These are phyloP conservation scores for Anthoscopus minutus DNA, from an alignment of 2,113 vertebrate species.

Conservation along the genomic window DNA sequence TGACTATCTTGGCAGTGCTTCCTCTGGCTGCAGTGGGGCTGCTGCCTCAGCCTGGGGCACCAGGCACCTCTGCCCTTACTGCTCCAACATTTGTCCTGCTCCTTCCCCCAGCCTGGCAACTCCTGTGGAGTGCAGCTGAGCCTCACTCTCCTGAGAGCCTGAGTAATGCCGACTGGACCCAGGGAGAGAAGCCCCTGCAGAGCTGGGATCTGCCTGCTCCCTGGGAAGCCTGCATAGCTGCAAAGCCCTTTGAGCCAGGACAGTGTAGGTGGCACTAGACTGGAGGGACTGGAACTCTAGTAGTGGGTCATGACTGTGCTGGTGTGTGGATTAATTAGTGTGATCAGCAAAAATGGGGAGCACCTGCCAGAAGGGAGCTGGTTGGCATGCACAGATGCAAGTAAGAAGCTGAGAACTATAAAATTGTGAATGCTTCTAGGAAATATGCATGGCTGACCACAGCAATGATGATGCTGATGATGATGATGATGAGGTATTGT, in stretches of 20 bases:
- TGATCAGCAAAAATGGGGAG: neutral
- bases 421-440: neutral
- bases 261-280: neutral
- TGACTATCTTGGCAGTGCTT: accelerated
- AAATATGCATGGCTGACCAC: neutral
- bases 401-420: neutral
- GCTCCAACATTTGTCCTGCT: neutral
- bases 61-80: neutral
- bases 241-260: neutral
- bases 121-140: neutral
- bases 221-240: neutral
- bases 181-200: neutral
- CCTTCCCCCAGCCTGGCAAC: neutral
- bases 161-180: neutral
- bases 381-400: neutral
- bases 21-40: neutral
- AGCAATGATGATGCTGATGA: neutral
- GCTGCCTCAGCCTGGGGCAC: neutral
- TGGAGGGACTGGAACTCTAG: neutral
- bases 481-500: neutral
- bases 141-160: neutral
- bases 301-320: neutral
- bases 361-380: neutral
- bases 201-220: neutral
- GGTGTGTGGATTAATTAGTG: neutral